A percentile compares a stretch with the other conserved stretches of the same genome.
These are phyloP conservation scores for Forpus xanthops DNA, from an alignment of 2,797 vertebrate genomes.

Conservation along the genomic window DNA sequence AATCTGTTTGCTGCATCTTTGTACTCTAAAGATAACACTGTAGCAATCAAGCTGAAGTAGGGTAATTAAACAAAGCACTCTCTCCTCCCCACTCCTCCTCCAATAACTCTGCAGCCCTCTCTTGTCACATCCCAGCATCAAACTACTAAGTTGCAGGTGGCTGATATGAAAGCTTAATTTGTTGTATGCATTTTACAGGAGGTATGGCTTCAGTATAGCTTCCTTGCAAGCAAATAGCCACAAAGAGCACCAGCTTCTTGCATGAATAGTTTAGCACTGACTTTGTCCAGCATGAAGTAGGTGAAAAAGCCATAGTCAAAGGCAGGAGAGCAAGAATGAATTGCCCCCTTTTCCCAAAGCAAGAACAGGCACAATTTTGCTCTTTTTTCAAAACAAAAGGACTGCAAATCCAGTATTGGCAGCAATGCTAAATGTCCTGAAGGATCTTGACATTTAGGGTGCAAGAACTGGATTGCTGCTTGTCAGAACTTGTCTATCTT, in stretches of 20 bases:
- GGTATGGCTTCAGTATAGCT: background rate
- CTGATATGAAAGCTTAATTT: background rate
- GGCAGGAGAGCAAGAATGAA: background rate
- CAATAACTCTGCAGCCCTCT: background rate
- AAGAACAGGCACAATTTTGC: background rate
- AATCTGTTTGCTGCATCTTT: background rate
- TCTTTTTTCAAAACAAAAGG: background rate
- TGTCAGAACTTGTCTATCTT: background rate
- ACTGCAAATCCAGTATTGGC: background rate
- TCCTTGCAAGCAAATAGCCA: background rate
- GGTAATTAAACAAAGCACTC: background rate
- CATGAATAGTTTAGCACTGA: background rate
- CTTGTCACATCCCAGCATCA: background rate
- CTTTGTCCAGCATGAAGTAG: background rate
- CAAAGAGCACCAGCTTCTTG: accelerated
- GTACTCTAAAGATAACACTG: background rate
- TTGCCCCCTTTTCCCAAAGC: background rate
- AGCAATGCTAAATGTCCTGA: background rate
- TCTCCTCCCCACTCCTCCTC: background rate
- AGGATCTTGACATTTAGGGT: background rate
- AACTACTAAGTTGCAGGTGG: background rate
- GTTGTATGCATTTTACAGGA: background rate
- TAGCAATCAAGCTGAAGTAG: background rate
- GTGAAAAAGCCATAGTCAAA: background rate
- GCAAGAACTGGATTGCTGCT: background rate